Conservation (phyloP, 2,113 vertebrate genomes). For the Hydrochoerus hydrochaeris region DNA sequence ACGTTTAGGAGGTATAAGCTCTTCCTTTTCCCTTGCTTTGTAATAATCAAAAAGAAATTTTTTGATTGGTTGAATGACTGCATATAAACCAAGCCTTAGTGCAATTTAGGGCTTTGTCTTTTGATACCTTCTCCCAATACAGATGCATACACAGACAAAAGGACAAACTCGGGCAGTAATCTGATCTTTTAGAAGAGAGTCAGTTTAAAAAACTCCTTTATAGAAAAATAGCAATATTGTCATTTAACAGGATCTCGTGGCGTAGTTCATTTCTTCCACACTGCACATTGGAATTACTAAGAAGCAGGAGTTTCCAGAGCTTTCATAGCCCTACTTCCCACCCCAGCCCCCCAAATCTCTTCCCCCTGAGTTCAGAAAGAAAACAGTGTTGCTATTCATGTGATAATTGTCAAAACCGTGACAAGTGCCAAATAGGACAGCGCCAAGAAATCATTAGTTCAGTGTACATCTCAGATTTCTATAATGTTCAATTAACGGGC, state of each 20-base stretch:
- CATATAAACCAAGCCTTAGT: slow-evolving; percentile 82
- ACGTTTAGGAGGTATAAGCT: slow-evolving; percentile 68
- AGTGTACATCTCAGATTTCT: slow-evolving; percentile 78
- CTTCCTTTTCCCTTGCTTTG: slow-evolving; percentile 66
- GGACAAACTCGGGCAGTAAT: slow-evolving; percentile 74
- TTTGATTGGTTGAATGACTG: slow-evolving; percentile 79
- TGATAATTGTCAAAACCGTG: slow-evolving; percentile 83
- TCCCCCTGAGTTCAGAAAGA: slow-evolving; percentile 78
- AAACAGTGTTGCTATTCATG: slow-evolving; percentile 82
- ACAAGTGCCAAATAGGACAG: slow-evolving; percentile 75
- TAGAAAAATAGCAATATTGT: slow-evolving; percentile 76
- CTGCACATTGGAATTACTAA: slow-evolving; percentile 74
- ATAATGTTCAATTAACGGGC: slow-evolving; percentile 81
- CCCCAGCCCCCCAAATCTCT: background rate
- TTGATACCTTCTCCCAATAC: slow-evolving; percentile 83
- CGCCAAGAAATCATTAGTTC: slow-evolving; percentile 87
- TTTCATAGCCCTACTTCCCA: slow-evolving; percentile 4
- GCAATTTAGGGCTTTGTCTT: slow-evolving; percentile 84
- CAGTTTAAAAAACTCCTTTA: slow-evolving; percentile 76
- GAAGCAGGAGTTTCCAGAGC: slow-evolving; percentile 76
- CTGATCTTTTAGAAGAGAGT: slow-evolving; percentile 76
- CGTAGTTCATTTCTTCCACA: slow-evolving; percentile 72
- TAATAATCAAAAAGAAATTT: slow-evolving; percentile 69
- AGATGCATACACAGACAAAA: slow-evolving; percentile 82
- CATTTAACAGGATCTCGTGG: slow-evolving; percentile 54